phyloP scores from a whole-genome alignment of 2,797 vertebrate species.

The Numenius phaeopus region DNA sequence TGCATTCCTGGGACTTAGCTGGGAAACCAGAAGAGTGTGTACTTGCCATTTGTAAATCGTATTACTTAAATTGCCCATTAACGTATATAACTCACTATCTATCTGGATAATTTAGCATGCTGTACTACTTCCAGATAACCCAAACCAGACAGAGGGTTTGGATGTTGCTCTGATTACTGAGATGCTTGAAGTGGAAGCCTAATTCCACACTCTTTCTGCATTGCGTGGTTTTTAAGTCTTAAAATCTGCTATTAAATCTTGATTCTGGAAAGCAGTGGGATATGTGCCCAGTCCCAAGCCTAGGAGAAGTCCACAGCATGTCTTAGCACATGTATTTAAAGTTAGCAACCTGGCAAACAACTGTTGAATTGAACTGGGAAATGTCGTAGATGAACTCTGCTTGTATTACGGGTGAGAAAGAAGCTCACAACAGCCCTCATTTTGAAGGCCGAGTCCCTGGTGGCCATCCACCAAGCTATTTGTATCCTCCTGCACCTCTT shows the following conservation, averaged over 20 bases:
- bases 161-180: not conserved
- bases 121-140: not conserved
- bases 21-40: slow-evolving; percentile 11
- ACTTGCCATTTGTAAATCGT: not conserved
- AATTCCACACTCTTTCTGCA: not conserved
- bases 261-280: not conserved
- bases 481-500: not conserved
- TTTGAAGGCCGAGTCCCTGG: not conserved
- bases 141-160: not conserved
- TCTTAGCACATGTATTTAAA: not conserved
- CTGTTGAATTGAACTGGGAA: not conserved
- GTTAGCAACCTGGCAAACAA: not conserved
- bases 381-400: accelerated
- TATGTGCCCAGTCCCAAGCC: not conserved
- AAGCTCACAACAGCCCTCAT: not conserved
- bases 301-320: not conserved
- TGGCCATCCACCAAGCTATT: not conserved
- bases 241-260: not conserved
- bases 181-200: not conserved
- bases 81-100: not conserved
- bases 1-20: slow-evolving; percentile 34
- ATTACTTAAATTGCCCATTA: slow-evolving; percentile 6
- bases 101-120: not conserved
- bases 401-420: not conserved
- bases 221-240: not conserved